Evolutionary conservation across 1,140 invertebrate genomes (phyloP).

Genomic region (Cyclargus thomasi): DNA sequence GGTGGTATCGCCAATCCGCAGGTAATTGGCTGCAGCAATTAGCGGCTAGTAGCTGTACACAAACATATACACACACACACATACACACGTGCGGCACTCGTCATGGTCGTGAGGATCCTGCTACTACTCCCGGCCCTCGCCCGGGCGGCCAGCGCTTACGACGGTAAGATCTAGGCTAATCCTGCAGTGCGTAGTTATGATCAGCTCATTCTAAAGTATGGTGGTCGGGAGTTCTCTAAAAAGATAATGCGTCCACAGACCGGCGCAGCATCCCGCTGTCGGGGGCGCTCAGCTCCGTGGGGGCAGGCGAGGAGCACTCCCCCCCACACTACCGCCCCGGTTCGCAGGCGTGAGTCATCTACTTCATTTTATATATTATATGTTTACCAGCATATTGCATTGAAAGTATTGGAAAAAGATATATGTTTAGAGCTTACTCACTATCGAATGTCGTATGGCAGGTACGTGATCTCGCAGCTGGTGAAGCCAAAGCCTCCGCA

Average conservation of each 20-base stretch:
- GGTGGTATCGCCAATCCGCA: conserved; percentile 2
- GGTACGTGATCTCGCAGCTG: conserved; percentile 62
- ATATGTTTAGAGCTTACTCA: not conserved
- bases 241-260: conserved; percentile 19
- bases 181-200: no score
- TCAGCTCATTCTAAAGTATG: no score
- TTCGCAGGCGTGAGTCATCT: conserved; percentile 49
- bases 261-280: conserved; percentile 39
- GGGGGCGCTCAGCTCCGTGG: conserved; percentile 53
- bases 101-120: not conserved
- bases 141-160: not conserved
- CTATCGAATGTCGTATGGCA: conserved; percentile 17
- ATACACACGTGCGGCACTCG: no score
- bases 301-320: conserved; percentile 41
- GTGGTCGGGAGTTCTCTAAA: not conserved
- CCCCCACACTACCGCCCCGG: conserved; percentile 56
- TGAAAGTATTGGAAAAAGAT: no score
- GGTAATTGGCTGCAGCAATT: conserved; percentile 18
- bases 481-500: conserved; percentile 61
- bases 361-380: not conserved
- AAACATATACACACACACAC: no score
- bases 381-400: no score
- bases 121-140: not conserved
- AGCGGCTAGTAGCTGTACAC: no score
- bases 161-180: no score